Base-by-base conservation (phyloP, 2,888 invertebrate genomes). In the Exephanes ischioxanthus region DNA sequence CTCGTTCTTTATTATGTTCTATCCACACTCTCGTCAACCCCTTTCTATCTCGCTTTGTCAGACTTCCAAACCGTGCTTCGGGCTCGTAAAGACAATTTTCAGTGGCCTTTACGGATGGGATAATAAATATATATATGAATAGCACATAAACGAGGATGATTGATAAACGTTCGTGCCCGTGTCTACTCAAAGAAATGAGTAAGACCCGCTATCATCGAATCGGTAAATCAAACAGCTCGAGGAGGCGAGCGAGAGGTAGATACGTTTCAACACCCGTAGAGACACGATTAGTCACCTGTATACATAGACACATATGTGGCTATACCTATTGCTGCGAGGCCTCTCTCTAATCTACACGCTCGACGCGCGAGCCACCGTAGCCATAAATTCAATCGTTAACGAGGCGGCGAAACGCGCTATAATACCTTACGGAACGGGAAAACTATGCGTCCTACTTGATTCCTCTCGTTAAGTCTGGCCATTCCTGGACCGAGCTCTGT, bases 381-480 rank as follows among this genome's bases (percentile, higher is more conserved):
- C 88, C 80, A 89, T 90, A 89, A 90, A 90, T 90, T 87, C 83
- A 73, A 83, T 81, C 87, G 87, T 88, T 88, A 88, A 89, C 88
- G 88, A 89, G 87, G 78, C 86, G 73, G 30, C 77, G 41, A 75
- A 48, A 72, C 79, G 67, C 48, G 71, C 51, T 76, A 26, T 61
- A 26, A 41, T 51, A 75, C 58, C 53, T 37, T 58, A 55, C 58
- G 37, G 53, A 72, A 72, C 80, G 85, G 85, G 84, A 87, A 89
- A 87, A 88, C 83, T 87, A 85, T 72, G 84, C 84, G 85, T 88
- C 86, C 87, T 80, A 84, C 85, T 88, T 88, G 88, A 89, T 89
- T 87, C 86, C 87, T 75, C 61, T 90, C 88, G 88, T 90, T 90
- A 89, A 86, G 83, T 82, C 84, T 79, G 82, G 45, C 82, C 84